Evolutionary conservation across 2,888 invertebrate species (phyloP).

Genomic region (Cabera pusaria): DNA sequence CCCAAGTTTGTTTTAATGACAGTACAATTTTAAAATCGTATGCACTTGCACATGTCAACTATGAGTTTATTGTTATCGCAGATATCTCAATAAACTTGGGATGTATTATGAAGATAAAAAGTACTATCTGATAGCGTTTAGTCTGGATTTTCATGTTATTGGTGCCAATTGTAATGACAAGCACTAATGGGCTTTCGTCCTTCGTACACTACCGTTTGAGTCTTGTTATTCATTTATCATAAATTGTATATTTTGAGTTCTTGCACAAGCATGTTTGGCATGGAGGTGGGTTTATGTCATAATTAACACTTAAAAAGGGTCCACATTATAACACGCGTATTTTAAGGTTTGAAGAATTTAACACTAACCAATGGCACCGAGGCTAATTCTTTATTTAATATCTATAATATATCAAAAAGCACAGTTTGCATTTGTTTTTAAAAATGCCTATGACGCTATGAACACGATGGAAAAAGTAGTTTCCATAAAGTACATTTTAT

Average conservation of each 20-base stretch:
- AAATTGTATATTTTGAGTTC: slow-evolving; percentile 22
- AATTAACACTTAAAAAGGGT: slow-evolving; percentile 53
- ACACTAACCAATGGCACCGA: too few species aligned
- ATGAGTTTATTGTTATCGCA: too few species aligned
- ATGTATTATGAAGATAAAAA: not conserved
- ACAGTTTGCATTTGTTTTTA: too few species aligned
- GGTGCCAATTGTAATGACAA: slow-evolving; percentile 7
- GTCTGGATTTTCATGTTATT: slow-evolving; percentile 7
- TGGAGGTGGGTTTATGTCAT: slow-evolving; percentile 80
- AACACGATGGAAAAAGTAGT: too few species aligned
- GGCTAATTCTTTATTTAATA: too few species aligned
- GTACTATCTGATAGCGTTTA: not conserved
- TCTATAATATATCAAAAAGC: too few species aligned
- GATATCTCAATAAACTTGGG: slow-evolving; percentile 2
- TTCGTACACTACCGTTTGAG: slow-evolving; percentile 2
- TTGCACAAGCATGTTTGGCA: slow-evolving; percentile 67
- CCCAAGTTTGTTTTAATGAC: not conserved
- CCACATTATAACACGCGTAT: slow-evolving; percentile 56
- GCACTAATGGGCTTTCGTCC: slow-evolving; percentile 7
- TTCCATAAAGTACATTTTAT: too few species aligned
- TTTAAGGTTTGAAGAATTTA: too few species aligned
- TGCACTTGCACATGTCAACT: too few species aligned
- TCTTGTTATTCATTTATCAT: slow-evolving; percentile 7
- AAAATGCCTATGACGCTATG: too few species aligned
- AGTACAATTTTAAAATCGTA: too few species aligned